Conservation (phyloP, 2,888 invertebrate genomes). For the Agonopterix arenella region DNA sequence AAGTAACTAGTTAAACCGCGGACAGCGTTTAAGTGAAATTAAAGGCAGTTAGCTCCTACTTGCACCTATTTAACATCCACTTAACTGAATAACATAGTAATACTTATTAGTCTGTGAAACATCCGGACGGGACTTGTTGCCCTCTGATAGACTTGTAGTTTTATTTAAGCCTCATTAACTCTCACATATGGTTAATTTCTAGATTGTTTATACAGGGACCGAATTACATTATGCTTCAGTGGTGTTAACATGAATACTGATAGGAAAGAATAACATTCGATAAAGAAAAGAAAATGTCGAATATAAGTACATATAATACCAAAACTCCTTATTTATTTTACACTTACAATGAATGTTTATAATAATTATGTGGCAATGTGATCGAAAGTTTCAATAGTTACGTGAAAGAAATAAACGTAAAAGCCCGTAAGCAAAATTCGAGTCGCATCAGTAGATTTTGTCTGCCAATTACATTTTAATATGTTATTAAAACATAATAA, state of each 20-base stretch:
- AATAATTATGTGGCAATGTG: too few species aligned
- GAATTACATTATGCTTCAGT: background rate
- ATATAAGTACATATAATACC: too few species aligned
- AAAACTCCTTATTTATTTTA: too few species aligned
- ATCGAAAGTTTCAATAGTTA: too few species aligned
- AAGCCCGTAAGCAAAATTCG: too few species aligned
- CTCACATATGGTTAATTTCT: background rate
- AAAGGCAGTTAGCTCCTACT: slow-evolving; percentile 39
- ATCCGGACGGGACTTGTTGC: slow-evolving; percentile 2
- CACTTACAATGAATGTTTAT: too few species aligned
- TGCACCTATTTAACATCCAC: slow-evolving; percentile 39
- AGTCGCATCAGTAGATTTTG: too few species aligned
- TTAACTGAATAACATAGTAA: slow-evolving; percentile 36
- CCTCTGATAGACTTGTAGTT: slow-evolving; percentile 6
- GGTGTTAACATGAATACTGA: background rate
- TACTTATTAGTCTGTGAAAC: slow-evolving; percentile 20
- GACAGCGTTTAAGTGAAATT: slow-evolving; percentile 34
- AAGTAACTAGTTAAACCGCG: slow-evolving; percentile 15
- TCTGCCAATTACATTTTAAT: too few species aligned
- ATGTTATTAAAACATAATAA: too few species aligned
- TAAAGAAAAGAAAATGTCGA: background rate
- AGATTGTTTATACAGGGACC: background rate
- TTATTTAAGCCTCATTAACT: background rate
- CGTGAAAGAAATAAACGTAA: too few species aligned
- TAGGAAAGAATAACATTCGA: too few species aligned